Evolutionary conservation across 1,140 invertebrate genomes (phyloP), one percentile per base, ranked within the genome.

Genomic region (Zaprionus davidi): DNA sequence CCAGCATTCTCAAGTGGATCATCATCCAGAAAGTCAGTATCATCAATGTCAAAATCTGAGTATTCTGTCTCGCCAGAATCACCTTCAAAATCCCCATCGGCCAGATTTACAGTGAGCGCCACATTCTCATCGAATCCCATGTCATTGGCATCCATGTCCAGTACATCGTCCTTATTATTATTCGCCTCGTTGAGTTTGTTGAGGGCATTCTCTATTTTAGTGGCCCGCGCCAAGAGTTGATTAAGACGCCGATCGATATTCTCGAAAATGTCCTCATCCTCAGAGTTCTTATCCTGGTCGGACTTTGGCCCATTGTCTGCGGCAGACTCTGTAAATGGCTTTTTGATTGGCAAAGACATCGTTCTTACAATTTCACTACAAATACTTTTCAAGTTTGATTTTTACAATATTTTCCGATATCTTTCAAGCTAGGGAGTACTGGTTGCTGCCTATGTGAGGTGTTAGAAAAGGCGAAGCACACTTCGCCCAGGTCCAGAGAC

Each of bases 231-330:
- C 36, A 82, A 7, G 0, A 82, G 31, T 2, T 5, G 1, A 9
- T 53, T 24, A 28, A 81, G 51, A 31, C 76, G 76, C 2, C 59
- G 34, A 41, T 71, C 80, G 41, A 81, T 65, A 0, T 51, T 64
- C 4, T 9, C 20, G 20, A 81, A 62, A 17, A 36, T 20, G 15
- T 71, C 56, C 4, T 15, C 1, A 11, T 34, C 34, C 20, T n/a
- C 15, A 11, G 9, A 63, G 24, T 17, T 28, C 9, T 5, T 56
- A 2, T 49, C 17, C 22, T 34, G 4, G 1, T 15, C 26, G 3
- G n/a, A 5, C 2, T 26, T 24, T 13, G 34, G 24, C 0, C 5
- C 15, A 7, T 55, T 6, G 17, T 59, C n/a, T 11, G 17, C 46
- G 20, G 51, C n/a, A 11, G 15, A 7, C 41, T 46, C 41, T 7